Evolutionary conservation across 2,888 invertebrate species (phyloP), one percentile per base, ranked within the genome.

Genomic region (Apodemia zela): DNA sequence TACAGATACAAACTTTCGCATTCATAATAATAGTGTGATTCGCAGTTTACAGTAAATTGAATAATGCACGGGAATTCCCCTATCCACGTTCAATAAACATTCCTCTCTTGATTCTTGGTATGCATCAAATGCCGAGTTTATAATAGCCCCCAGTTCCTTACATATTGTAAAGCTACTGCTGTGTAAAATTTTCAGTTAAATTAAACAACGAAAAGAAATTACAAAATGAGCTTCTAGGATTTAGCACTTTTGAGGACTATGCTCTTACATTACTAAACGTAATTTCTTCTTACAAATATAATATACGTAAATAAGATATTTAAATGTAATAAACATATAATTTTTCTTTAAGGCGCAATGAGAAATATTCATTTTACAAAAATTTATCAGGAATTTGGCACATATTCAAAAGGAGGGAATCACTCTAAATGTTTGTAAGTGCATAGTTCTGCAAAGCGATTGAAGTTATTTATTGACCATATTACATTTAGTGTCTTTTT

Each of bases 381-480:
- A 89, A 89, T 74, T 70, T 89, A 64, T 87, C 89, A 59, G 88
- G 89, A 63, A 89, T 89, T 75, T 89, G 89, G 89, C 81, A 89
- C 77, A 87, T 89, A 66, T 90, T 90, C 85, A 88, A 87, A 79
- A 81, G 73, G 79, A 85, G 78, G 74, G 78, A 82, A 57, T 66
- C 75, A 5, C 67, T 75, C 61, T 75, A 72, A 74, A 66, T 64
- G 63, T 63, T 60, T 82, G 90, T 91, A 86, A 91, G 90, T 89
- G 90, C 90, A 91, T 90, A 85, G 90, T 89, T 90, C 90, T 89
- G 90, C 90, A 89, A 82, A 77, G 79, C 80, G 72, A 74, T 70
- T 18, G 51, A 59, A 54, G 42, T 54, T 17, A 59, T 66, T 60
- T 59, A 47, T 17, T 35, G 62, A 62, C 47, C 21, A 33, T 63